Base-by-base conservation (phyloP, 1,140 invertebrate genomes). In the Brachionus rotundiformis region DNA sequence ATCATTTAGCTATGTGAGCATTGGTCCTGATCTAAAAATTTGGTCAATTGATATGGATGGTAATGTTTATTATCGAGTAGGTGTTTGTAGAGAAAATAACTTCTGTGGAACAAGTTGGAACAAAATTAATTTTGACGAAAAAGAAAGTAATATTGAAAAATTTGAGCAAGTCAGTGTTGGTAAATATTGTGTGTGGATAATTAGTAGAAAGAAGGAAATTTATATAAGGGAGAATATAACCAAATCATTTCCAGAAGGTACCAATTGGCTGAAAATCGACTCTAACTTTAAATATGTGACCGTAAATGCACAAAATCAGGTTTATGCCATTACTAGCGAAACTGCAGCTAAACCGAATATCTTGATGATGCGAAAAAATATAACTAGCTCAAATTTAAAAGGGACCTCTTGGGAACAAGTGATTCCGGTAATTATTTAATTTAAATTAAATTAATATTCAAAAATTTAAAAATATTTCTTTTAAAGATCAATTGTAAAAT, bases 201-300 rank as follows among this genome's bases (percentile, higher is more conserved):
- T 79, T 13, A 79, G 76, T 29, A 39, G 54, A 33, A 79, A 19
- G 41, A 59, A 79, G 8, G 76, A 79, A 36, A 23, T 79, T 8
- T 79, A 79, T n/a, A 36, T 79, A 36, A 54, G 76, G 29, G 27
- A 79, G 19, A 79, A 79, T 59, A 59, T 63, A 13, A 59, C 76
- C 3, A 79, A 31, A 59, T 54, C 76, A 7, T 79, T 61, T 61
- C 47, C 47, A 8, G 76, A 79, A 25, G 76, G 76, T 19, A 63
- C 59, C 13, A 63, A 41, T 39, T 79, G 76, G 76, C 11, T 27
- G 8, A 54, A 23, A 79, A 29, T 79, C 7, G 47, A 54, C 36
- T 39, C 27, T 0, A 79, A 61, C 27, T 33, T 79, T 19, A 59
- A 54, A 61, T 63, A 79, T 59, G 76, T 79, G 39, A 16, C 47